A percentile compares a stretch with the other conserved stretches of the same genome.
Conservation (phyloP, 1,140 invertebrate species). For the Elysia chlorotica region DNA sequence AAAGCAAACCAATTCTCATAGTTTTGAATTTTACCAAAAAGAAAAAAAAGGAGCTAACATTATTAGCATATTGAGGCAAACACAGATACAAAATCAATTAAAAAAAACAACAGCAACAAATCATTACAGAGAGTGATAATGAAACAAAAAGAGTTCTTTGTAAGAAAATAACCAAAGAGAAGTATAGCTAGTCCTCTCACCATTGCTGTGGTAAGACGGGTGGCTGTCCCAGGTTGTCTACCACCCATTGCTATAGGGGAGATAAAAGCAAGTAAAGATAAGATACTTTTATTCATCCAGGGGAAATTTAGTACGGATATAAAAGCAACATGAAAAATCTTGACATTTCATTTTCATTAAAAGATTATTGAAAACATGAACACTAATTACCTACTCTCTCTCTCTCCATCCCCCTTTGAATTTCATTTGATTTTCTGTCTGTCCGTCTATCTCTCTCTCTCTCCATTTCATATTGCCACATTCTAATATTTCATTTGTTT, state of each 20-base stretch:
- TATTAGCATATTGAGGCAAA: not conserved
- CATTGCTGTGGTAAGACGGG: slow-evolving; percentile 60
- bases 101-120: too few species aligned
- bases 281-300: not conserved
- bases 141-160: not conserved
- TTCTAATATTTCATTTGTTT: too few species aligned
- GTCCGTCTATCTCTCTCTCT: too few species aligned
- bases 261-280: slow-evolving; percentile 9
- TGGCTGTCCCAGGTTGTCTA: slow-evolving; percentile 58
- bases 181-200: slow-evolving; percentile 29
- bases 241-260: slow-evolving; percentile 36
- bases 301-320: not conserved
- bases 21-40: not conserved
- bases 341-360: not conserved
- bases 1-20: not conserved
- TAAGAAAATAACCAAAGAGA: not conserved
- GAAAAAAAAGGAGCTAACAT: not conserved
- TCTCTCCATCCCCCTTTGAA: too few species aligned
- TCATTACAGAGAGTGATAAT: not conserved
- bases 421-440: too few species aligned
- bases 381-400: not conserved
- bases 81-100: not conserved
- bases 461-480: too few species aligned
- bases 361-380: not conserved
- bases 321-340: not conserved